phyloP scores from a whole-genome alignment of 1,140 invertebrate species.

The Brachionus sp. region DNA sequence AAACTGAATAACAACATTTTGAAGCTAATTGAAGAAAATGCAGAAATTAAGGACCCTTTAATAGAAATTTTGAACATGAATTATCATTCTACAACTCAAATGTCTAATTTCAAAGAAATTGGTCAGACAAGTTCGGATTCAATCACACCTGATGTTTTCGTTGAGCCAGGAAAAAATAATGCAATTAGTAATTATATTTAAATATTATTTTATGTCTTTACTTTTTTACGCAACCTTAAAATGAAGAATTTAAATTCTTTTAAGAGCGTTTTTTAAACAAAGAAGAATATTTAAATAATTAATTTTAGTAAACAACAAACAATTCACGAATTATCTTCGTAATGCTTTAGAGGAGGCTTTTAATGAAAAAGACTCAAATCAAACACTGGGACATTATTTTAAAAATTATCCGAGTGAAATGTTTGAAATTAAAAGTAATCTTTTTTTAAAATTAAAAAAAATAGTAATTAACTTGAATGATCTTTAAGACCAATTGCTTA shows the following conservation, averaged over 20 bases:
- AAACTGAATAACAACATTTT: neutral
- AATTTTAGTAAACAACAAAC: neutral
- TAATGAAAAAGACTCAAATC: neutral
- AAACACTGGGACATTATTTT: no score
- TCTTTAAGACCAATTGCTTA: no score
- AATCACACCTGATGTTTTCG: neutral
- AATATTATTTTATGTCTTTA: neutral
- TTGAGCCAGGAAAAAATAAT: neutral
- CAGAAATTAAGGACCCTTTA: neutral
- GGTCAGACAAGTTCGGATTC: neutral
- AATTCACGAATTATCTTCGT: neutral
- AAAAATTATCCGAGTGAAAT: neutral
- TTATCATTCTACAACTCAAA: neutral
- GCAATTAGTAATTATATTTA: conserved; percentile 1
- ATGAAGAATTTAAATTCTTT: neutral
- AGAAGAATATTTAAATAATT: neutral
- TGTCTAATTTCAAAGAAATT: neutral
- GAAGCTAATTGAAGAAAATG: neutral
- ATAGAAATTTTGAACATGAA: neutral
- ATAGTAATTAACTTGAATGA: no score
- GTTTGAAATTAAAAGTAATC: no score
- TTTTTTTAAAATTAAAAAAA: no score
- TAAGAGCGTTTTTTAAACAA: neutral
- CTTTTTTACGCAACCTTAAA: neutral
- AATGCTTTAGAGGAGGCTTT: neutral